Conservation (phyloP, 2,113 vertebrate species). For the Dendropsophus ebraccatus region DNA sequence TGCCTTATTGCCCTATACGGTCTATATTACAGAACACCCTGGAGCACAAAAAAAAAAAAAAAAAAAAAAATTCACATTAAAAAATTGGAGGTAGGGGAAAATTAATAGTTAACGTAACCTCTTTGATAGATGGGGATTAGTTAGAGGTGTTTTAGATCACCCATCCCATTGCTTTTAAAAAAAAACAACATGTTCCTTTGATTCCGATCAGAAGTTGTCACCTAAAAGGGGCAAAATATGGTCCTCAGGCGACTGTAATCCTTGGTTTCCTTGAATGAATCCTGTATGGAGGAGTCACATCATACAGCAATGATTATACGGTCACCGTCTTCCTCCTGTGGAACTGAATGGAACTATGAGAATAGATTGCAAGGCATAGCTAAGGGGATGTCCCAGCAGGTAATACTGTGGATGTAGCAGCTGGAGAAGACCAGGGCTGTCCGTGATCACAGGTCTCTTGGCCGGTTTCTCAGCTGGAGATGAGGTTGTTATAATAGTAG, state of each 20-base stretch:
- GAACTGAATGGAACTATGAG: constrained; percentile 16
- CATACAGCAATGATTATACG: constrained; percentile 1
- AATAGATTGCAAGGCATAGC: constrained; percentile 23
- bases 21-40: constrained; percentile 45
- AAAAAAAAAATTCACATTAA: neutral
- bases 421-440: constrained; percentile 5
- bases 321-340: constrained; percentile 24
- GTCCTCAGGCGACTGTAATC: neutral
- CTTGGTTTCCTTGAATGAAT: neutral
- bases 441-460: constrained; percentile 15
- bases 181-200: neutral
- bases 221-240: neutral
- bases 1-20: constrained; percentile 48
- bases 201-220: constrained; percentile 11
- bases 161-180: neutral
- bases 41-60: constrained; percentile 3
- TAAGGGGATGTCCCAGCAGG: constrained; percentile 1
- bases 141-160: neutral
- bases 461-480: neutral
- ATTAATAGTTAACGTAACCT: constrained; percentile 29
- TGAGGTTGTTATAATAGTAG: neutral
- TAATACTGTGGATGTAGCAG: constrained; percentile 45
- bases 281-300: neutral
- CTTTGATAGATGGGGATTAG: constrained; percentile 21
- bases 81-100: constrained; percentile 39